phyloP scores from a whole-genome alignment of 1,140 invertebrate genomes.

The Arctopsyche grandis region DNA sequence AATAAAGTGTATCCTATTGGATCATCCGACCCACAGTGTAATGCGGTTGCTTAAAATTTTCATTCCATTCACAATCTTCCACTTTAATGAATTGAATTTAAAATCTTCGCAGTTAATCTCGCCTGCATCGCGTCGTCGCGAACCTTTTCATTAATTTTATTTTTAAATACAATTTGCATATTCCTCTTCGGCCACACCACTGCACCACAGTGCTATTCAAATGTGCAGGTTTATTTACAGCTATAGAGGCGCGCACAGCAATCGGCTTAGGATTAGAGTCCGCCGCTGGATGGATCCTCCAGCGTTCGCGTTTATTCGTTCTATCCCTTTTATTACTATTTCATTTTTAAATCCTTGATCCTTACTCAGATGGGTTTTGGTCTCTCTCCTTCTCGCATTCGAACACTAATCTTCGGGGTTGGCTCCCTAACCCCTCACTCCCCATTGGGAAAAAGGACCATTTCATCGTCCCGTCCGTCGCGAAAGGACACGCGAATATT shows the following conservation, averaged over 20 bases:
- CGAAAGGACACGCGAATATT: not conserved
- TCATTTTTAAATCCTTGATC: conserved; percentile 55
- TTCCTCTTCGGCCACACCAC: not conserved
- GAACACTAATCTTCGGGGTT: conserved; percentile 34
- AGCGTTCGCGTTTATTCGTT: conserved; percentile 42
- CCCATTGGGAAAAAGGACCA: not conserved
- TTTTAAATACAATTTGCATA: too few species aligned
- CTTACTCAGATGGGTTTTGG: conserved; percentile 49
- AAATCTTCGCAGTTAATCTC: too few species aligned
- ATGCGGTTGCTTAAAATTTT: too few species aligned
- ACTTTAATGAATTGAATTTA: too few species aligned
- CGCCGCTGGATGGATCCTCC: conserved; percentile 49
- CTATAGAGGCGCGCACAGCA: conserved; percentile 49
- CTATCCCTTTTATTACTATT: conserved; percentile 54
- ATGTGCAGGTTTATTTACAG: conserved; percentile 55
- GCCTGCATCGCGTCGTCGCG: too few species aligned
- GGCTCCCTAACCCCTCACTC: too few species aligned
- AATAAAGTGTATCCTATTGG: too few species aligned
- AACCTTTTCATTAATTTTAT: too few species aligned
- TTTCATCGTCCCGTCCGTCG: not conserved
- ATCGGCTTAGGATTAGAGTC: conserved; percentile 54
- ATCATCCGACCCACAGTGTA: too few species aligned
- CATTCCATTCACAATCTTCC: too few species aligned
- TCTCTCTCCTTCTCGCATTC: conserved; percentile 33
- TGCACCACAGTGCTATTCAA: conserved; percentile 44